A percentile compares a stretch with the other conserved stretches of the same genome.
Evolutionary conservation across 1,140 invertebrate species (phyloP).

Genomic region (Caligus rogercresseyi): DNA sequence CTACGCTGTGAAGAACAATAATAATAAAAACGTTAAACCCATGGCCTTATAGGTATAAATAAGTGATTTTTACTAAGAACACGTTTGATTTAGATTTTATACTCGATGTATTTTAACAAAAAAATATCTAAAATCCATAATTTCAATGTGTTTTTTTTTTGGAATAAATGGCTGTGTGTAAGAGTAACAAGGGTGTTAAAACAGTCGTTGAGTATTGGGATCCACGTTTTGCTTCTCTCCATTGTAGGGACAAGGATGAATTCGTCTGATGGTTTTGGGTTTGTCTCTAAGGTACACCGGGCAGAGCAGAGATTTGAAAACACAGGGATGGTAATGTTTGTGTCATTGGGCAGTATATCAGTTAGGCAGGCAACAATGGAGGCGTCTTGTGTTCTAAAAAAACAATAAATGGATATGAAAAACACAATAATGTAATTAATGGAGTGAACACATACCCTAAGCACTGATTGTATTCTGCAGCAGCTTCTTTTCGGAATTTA

Average conservation of each 20-base stretch:
- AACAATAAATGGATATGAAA: not conserved
- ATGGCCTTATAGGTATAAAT: too few relatives aligned
- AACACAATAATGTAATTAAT: not conserved
- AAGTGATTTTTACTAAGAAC: too few relatives aligned
- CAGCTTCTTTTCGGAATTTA: not conserved
- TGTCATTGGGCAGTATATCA: not conserved
- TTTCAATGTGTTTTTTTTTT: too few relatives aligned
- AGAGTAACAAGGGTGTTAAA: not conserved
- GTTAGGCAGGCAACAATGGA: not conserved
- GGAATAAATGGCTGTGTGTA: too few relatives aligned
- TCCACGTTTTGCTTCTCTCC: not conserved
- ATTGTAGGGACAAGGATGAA: not conserved
- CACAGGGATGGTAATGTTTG: not conserved
- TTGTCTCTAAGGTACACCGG: not conserved
- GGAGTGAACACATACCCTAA: not conserved
- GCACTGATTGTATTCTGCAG: not conserved
- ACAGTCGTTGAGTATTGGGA: not conserved
- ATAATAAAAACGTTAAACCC: too few relatives aligned
- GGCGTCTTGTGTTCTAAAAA: not conserved
- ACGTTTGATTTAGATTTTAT: too few relatives aligned
- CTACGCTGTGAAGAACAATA: too few relatives aligned
- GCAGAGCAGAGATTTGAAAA: not conserved
- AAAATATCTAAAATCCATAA: too few relatives aligned
- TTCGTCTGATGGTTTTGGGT: not conserved
- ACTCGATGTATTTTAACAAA: too few relatives aligned